Evolutionary conservation across 2,888 invertebrate species (phyloP), one percentile per base, ranked within the genome.

Genomic region (Deilephila elpenor): DNA sequence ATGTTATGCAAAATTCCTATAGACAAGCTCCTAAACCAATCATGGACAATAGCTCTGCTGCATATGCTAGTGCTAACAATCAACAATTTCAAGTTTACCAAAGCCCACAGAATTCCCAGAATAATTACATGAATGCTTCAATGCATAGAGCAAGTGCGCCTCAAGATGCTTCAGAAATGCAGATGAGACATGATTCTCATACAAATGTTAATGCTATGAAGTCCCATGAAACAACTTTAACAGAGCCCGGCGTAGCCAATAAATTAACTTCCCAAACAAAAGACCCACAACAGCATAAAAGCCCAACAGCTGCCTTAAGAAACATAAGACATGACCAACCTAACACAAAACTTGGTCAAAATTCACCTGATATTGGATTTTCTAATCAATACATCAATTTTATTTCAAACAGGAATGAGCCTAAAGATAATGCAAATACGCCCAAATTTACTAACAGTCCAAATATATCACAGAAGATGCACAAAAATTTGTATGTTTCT

Each of bases 371-470:
- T 71, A 87, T 93, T 74, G 95, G 95, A 67, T 95, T 93, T 78
- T 95, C 95, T 6, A 94, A 94, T 78, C 94, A 95, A 78, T 95
- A 91, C 79, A 90, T 92, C 59, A 95, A 93, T 81, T 95, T 93
- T 80, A 95, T 93, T 80, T 90, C 95, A 7, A 92, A 93, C 79
- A 90, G 95, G 81, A 95, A 95, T 82, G 95, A 95, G 83, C 95
- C 95, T 53, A 95, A 95, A 81, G 95, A 95, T 79, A 94, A 94
- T 80, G 95, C 95, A 0, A 95, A 95, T 79, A 95, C 95, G 60
- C 94, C 95, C 75, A 95, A 95, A 81, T 95, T 95, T 82, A 91
- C 89, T 20, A 95, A 93, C 79, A 95, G 95, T 79, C 95, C 94
- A 3, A 95, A 87, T 79, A 95, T 95, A 87, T 93, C 91, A 64